Conservation (phyloP, 2,797 vertebrate genomes). For the Dryobates pubescens region DNA sequence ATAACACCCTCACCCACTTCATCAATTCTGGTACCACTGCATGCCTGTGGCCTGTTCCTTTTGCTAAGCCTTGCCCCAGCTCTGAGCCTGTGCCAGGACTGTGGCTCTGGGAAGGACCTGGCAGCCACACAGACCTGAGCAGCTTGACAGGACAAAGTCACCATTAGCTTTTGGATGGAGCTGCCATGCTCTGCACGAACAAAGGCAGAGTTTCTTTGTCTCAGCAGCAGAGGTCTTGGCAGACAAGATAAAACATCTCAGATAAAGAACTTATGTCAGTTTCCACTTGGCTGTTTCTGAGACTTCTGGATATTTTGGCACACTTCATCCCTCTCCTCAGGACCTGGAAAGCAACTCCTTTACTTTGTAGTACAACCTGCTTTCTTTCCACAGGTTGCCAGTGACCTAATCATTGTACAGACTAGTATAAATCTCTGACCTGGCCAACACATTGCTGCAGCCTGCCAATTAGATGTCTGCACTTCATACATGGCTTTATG, state of each 20-base stretch:
- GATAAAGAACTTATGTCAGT: slow-evolving; percentile 33
- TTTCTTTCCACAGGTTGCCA: slow-evolving; percentile 55
- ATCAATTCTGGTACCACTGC: not conserved
- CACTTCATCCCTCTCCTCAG: not conserved
- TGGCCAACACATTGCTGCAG: not conserved
- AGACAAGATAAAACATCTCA: not conserved
- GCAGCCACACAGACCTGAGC: not conserved
- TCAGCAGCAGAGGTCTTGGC: slow-evolving; percentile 23
- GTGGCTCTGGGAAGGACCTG: not conserved
- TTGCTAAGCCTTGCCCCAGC: not conserved
- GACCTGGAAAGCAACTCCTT: slow-evolving; percentile 36
- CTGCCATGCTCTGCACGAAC: not conserved
- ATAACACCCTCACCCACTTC: not conserved
- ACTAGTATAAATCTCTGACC: slow-evolving; percentile 55
- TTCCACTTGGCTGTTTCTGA: slow-evolving; percentile 19
- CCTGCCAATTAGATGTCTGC: slow-evolving; percentile 51
- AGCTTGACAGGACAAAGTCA: not conserved
- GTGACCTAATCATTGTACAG: not conserved
- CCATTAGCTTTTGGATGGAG: not conserved
- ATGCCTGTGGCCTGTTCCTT: not conserved
- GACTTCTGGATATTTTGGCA: slow-evolving; percentile 48
- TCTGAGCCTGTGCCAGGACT: fast-evolving
- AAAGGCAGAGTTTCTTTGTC: slow-evolving; percentile 45
- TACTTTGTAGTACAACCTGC: slow-evolving; percentile 44
- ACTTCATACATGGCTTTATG: not conserved